Percentiles rank a stretch among this genome's conserved stretches.
These are phyloP conservation scores for Acromyrmex heyeri DNA, from an alignment of 1,140 invertebrate genomes.

Conservation along the genomic window DNA sequence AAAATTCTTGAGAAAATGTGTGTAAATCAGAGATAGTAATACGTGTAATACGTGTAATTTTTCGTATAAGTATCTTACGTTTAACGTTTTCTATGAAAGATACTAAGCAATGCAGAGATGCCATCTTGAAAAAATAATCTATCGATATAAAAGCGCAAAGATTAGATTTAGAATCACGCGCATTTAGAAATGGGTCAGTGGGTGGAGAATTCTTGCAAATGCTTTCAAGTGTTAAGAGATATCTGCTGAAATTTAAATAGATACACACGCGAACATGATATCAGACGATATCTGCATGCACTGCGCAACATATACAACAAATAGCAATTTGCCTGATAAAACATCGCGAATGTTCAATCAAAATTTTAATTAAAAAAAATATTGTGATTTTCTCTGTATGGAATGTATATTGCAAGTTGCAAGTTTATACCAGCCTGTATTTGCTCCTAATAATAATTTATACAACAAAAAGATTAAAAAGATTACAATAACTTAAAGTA, in stretches of 20 bases:
- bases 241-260: conserved; percentile 21
- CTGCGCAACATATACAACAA: neutral
- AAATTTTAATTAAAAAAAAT: conserved; percentile 48
- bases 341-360: neutral
- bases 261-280: neutral
- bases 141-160: neutral
- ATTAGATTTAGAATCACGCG: neutral
- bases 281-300: neutral
- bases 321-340: conserved; percentile 30
- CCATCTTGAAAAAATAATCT: neutral
- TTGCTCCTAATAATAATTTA: conserved; percentile 6
- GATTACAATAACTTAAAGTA: neutral
- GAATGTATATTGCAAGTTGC: neutral
- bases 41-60: neutral
- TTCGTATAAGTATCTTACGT: neutral
- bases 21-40: neutral
- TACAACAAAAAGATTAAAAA: neutral
- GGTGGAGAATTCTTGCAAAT: conserved; percentile 2
- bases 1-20: conserved; percentile 1
- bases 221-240: conserved; percentile 31
- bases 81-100: neutral
- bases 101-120: neutral
- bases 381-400: neutral
- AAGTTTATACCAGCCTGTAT: neutral
- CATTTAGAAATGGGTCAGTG: conserved; percentile 1